Evolutionary conservation across 2,797 vertebrate genomes (phyloP), one percentile per base, ranked within the genome.

Genomic region (Rhyacichthys aspro): DNA sequence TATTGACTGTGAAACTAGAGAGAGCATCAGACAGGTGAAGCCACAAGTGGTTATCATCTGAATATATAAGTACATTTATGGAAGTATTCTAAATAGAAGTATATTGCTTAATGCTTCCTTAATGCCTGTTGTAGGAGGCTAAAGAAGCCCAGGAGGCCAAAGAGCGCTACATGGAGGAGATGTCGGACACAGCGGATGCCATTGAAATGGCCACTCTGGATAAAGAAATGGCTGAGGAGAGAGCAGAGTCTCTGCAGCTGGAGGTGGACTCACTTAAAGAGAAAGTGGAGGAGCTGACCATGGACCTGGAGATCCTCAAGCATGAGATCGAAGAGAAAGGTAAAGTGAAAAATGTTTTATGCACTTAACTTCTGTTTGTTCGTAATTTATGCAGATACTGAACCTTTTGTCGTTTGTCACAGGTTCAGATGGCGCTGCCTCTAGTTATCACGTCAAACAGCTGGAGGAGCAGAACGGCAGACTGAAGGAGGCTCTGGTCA

Each of bases 261-360:
- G 98, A 99, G 81, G 95, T 94, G 71, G 97, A 99, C 43, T 89
- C 93, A 0, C 72, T 98, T 63, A 98, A 96, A 66, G 98, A 99
- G 76, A 96, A 94, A 64, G 93, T 95, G 69, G 97, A 99, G 1
- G 96, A 98, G 43, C 94, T 99, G n/a, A 96, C 95, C 10, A 98
- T 98, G 85, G 98, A 99, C 85, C 84, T 99, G 83, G 97, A 99
- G 92, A 98, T 98, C 79, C 90, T 99, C 9, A 95, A 97, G 85
- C 96, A 98, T 1, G 98, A 99, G 86, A 98, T 99, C 0, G 97
- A 98, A 59, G 98, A 99, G 89, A 99, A 99, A 90, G 97, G 98
- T 98, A 17, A 38, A 5, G 7, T 16, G n/a, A 11, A 8, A 34
- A 8, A 9, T 15, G 32, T 1, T 17, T 28, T 28, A 28, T 28